Conservation (phyloP, 1,140 invertebrate species). For the Neodiprion pinetum region DNA sequence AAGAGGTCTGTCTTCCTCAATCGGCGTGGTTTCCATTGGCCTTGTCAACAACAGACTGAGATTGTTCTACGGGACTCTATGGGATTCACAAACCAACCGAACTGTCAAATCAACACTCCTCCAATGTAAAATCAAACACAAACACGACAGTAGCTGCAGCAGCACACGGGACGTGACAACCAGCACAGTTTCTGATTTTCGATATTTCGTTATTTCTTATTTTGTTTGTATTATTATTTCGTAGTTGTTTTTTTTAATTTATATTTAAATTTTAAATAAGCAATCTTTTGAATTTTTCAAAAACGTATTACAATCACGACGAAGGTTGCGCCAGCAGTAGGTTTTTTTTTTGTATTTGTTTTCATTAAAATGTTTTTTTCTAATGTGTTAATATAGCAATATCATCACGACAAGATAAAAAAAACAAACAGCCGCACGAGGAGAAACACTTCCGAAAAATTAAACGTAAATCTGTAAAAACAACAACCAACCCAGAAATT, state of each 20-base stretch:
- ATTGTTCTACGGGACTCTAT: constrained; percentile 57
- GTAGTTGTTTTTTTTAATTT: too few species aligned
- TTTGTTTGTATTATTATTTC: too few species aligned
- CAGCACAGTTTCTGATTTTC: background rate
- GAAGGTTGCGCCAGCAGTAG: too few species aligned
- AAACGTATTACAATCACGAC: too few species aligned
- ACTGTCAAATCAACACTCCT: constrained; percentile 50
- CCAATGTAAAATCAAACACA: constrained; percentile 12
- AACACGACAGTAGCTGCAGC: constrained; percentile 39
- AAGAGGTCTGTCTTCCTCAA: constrained; percentile 41
- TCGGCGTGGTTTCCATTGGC: constrained; percentile 52
- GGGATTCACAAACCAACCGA: constrained; percentile 56
- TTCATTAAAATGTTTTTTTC: background rate
- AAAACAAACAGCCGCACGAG: background rate
- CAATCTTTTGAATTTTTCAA: too few species aligned
- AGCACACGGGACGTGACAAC: background rate
- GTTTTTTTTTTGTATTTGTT: too few species aligned
- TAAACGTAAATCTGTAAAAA: constrained; percentile 64
- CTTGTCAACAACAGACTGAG: constrained; percentile 58
- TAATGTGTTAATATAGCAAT: background rate
- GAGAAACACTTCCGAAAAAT: constrained; percentile 19
- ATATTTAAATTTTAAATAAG: too few species aligned
- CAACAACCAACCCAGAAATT: constrained; percentile 59
- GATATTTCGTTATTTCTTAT: too few species aligned
- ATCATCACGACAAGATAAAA: background rate